Conservation (phyloP, 1,140 invertebrate genomes). For the Scaptomyza montana region DNA sequence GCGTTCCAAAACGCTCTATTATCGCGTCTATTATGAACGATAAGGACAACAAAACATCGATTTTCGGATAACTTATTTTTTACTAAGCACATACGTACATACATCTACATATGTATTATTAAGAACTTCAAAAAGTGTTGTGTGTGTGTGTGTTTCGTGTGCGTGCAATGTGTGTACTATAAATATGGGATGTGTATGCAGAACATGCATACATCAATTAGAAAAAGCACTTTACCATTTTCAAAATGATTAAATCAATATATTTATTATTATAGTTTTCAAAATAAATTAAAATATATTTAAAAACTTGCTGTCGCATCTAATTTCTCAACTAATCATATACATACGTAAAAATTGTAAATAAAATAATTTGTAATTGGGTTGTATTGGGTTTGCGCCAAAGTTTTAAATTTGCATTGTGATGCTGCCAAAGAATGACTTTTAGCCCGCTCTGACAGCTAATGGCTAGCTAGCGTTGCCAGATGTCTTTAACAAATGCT, state of each 20-base stretch:
- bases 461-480: slow-evolving; percentile 13
- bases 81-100: slow-evolving; percentile 10
- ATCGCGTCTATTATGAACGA: slow-evolving; percentile 98
- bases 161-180: slow-evolving; percentile 15
- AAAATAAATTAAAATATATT: slow-evolving; percentile 41
- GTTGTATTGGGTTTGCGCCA: background rate
- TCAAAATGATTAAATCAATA: slow-evolving; percentile 49
- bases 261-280: slow-evolving; percentile 76
- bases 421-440: background rate
- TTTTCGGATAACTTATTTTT: background rate
- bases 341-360: too few relatives aligned
- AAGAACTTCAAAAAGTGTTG: background rate
- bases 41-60: slow-evolving; percentile 72
- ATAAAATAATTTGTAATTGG: too few relatives aligned
- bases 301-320: background rate
- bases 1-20: slow-evolving; percentile 99
- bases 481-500: background rate
- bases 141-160: background rate
- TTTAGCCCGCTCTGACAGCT: too few relatives aligned
- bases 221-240: slow-evolving; percentile 35
- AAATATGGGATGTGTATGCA: slow-evolving; percentile 20
- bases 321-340: background rate
- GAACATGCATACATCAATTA: slow-evolving; percentile 15
- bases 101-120: background rate
- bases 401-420: too few relatives aligned